Evolutionary conservation across 2,113 vertebrate species (phyloP).

Genomic region (Silurus asotus): DNA sequence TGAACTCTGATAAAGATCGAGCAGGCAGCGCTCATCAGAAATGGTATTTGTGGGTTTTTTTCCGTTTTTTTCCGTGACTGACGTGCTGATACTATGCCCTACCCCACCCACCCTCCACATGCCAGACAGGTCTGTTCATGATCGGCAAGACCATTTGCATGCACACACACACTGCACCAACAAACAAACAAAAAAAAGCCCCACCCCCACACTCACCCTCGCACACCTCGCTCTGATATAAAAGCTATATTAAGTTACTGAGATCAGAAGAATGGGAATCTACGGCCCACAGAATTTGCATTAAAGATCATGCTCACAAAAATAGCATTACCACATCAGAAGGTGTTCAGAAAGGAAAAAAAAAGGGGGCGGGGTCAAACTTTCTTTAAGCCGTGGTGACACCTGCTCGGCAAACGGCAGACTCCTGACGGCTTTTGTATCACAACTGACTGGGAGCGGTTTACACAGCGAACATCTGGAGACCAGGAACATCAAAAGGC

Average conservation of each 20-base stretch:
- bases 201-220: no score
- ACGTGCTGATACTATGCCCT: not conserved
- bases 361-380: not conserved
- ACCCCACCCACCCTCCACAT: not conserved
- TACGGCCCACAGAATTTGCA: not conserved
- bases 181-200: not conserved
- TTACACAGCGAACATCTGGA: conserved; percentile 17
- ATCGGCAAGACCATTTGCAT: not conserved
- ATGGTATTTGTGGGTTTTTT: not conserved
- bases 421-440: not conserved
- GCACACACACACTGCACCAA: not conserved
- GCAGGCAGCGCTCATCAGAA: not conserved
- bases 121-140: not conserved
- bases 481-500: conserved; percentile 13
- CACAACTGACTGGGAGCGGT: not conserved
- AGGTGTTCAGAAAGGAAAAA: not conserved
- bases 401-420: conserved; percentile 1
- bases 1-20: not conserved
- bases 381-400: conserved; percentile 8
- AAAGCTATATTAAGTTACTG: not conserved
- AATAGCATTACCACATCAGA: conserved; percentile 20
- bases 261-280: not conserved
- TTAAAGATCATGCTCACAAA: not conserved
- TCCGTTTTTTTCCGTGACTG: not conserved
- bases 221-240: not conserved